Conservation (phyloP, 2,113 vertebrate species). For the Rutilus rutilus region DNA sequence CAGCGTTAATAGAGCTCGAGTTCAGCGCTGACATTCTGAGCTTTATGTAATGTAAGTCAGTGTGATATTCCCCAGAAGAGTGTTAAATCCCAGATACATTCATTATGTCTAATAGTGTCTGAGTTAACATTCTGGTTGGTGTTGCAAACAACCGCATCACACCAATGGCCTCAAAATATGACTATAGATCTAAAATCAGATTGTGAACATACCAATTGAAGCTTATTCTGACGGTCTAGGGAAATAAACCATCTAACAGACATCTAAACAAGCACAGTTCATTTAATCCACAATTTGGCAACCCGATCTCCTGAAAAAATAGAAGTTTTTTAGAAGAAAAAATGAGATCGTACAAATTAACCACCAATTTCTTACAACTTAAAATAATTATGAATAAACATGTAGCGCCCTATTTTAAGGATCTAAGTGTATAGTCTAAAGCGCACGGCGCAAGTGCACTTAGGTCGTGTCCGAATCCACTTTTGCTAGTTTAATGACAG, state of each 20-base stretch:
- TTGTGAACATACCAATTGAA: no score
- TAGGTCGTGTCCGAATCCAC: no score
- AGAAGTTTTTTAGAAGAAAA: no score
- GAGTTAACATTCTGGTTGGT: not conserved
- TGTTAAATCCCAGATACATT: constrained; percentile 11
- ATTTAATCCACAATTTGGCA: not conserved
- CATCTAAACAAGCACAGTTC: not conserved
- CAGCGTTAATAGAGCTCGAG: constrained; percentile 28
- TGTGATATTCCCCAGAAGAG: constrained; percentile 27
- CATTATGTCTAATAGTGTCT: not conserved
- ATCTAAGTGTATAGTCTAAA: no score
- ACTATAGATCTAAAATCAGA: not conserved
- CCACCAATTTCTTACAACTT: not conserved
- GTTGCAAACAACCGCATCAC: not conserved
- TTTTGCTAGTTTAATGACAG: no score
- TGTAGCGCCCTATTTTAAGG: no score
- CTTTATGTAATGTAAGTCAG: constrained; percentile 15
- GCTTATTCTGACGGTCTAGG: no score
- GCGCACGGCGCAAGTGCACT: no score
- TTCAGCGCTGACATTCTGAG: constrained; percentile 13
- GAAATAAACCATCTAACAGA: no score
- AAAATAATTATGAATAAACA: not conserved
- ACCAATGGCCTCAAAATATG: not conserved
- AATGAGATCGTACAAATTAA: not conserved
- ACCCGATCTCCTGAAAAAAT: not conserved